These are phyloP conservation scores for Pangasianodon hypophthalmus DNA, from an alignment of 2,113 vertebrate species.

Conservation along the genomic window DNA sequence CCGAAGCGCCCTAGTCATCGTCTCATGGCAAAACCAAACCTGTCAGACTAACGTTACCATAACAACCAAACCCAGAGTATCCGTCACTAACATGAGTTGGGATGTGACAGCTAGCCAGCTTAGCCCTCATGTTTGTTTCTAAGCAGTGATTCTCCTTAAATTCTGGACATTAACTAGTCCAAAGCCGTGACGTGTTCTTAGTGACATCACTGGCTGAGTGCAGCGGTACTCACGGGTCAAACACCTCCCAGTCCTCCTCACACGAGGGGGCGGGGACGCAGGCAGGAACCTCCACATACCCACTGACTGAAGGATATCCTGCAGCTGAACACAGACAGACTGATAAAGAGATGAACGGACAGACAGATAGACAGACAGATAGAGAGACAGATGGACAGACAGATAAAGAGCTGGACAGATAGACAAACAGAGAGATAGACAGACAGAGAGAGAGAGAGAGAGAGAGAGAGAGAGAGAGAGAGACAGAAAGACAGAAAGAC, in stretches of 20 bases:
- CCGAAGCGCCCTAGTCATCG: background rate
- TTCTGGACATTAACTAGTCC: background rate
- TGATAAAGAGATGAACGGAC: background rate
- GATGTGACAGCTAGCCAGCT: background rate
- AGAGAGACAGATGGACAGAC: background rate
- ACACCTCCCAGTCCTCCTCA: conserved; percentile 99
- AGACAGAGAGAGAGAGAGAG: background rate
- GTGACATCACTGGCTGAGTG: background rate
- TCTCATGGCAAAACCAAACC: background rate
- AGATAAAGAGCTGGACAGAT: background rate
- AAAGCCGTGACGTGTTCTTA: background rate
- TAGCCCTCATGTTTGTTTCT: background rate
- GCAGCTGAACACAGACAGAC: background rate
- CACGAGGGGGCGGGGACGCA: conserved; percentile 80
- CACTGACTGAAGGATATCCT: conserved; percentile 66
- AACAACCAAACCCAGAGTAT: background rate
- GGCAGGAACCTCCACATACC: conserved; percentile 77
- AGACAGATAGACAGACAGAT: background rate
- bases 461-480: background rate
- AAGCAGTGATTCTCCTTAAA: background rate
- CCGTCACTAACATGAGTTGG: background rate
- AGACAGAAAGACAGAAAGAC: fast-evolving
- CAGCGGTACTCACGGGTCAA: conserved; percentile 90
- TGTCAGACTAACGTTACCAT: background rate
- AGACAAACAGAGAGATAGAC: background rate